A percentile compares a stretch with the other conserved stretches of the same genome.
These are phyloP conservation scores for Erpetoichthys calabaricus DNA, from an alignment of 2,797 vertebrate species.

Conservation along the genomic window DNA sequence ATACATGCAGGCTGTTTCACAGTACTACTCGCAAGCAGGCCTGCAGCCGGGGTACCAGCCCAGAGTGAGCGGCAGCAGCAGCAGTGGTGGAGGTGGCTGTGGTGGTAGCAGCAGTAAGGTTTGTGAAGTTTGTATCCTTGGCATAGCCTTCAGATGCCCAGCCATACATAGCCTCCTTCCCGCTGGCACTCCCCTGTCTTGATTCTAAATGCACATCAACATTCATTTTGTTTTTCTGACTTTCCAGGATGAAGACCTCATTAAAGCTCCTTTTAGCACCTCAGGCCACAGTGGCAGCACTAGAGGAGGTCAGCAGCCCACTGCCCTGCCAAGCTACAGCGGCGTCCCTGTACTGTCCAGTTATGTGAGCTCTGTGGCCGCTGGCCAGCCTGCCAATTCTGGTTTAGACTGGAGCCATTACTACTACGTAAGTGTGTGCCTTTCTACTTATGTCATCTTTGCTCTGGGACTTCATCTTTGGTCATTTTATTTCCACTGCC, in stretches of 20 bases:
- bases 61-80: conserved; percentile 10
- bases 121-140: conserved; percentile 4
- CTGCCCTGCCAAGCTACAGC: conserved; percentile 50
- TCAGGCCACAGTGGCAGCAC: conserved; percentile 40
- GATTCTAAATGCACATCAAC: neutral
- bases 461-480: no score
- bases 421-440: conserved; percentile 27
- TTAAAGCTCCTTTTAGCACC: conserved; percentile 38
- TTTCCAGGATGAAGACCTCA: conserved; percentile 11
- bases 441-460: no score
- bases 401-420: conserved; percentile 33
- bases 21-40: conserved; percentile 50
- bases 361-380: conserved; percentile 33
- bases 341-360: conserved; percentile 53
- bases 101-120: neutral
- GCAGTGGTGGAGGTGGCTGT: no score
- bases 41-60: conserved; percentile 41
- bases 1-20: conserved; percentile 60
- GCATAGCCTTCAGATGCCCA: no score
- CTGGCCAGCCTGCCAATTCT: conserved; percentile 14
- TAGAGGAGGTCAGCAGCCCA: conserved; percentile 38
- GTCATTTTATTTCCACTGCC: no score
- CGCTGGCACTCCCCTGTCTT: neutral
- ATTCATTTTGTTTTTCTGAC: neutral
- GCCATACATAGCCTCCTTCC: neutral